Percentiles rank a stretch among this genome's conserved stretches.
Conservation (phyloP, 2,113 vertebrate species). For the Rhegmatorhina hoffmannsi region DNA sequence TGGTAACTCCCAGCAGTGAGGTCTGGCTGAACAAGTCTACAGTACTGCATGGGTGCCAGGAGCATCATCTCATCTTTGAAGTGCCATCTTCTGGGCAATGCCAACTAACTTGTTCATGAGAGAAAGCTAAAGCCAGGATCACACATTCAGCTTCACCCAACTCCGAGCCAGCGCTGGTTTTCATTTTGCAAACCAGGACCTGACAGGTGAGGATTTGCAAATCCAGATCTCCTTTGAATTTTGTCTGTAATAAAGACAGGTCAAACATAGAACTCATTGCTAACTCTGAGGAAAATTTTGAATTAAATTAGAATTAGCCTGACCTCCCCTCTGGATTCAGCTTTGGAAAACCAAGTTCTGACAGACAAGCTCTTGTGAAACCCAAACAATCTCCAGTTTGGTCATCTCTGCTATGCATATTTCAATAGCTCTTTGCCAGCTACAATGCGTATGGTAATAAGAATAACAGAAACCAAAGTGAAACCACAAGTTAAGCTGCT, state of each 20-base stretch:
- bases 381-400: conserved; percentile 18
- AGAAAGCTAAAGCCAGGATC: not conserved
- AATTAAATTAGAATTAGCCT: conserved; percentile 27
- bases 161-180: conserved; percentile 21
- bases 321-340: not conserved
- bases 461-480: conserved; percentile 71
- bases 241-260: conserved; percentile 16
- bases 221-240: conserved; percentile 42
- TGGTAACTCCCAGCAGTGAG: not conserved
- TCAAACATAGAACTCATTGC: not conserved
- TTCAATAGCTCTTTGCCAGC: conserved; percentile 70
- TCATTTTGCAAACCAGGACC: conserved; percentile 7
- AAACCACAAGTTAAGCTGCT: conserved; percentile 78
- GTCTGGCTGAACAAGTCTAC: not conserved
- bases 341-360: conserved; percentile 28
- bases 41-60: not conserved
- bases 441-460: conserved; percentile 61
- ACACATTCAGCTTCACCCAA: not conserved
- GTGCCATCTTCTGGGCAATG: not conserved
- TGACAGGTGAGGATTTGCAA: conserved; percentile 64
- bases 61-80: not conserved
- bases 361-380: conserved; percentile 27
- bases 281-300: conserved; percentile 11
- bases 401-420: conserved; percentile 55
- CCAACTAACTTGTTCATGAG: not conserved